A percentile compares a stretch with the other conserved stretches of the same genome.
phyloP scores from a whole-genome alignment of 1,140 invertebrate genomes.

The Drosophila subobscura region DNA sequence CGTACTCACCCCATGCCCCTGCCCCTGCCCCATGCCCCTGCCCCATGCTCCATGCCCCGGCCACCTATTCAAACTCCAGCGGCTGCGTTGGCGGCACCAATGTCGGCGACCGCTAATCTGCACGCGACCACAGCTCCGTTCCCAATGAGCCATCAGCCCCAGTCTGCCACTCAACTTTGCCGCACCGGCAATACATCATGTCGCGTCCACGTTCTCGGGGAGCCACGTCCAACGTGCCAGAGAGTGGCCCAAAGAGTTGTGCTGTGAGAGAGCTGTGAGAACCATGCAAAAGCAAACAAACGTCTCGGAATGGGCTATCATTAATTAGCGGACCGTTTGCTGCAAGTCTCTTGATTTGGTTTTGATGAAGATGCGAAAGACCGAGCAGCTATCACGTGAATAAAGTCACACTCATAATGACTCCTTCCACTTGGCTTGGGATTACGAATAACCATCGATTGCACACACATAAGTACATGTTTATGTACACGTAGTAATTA shows the following conservation, averaged over 20 bases:
- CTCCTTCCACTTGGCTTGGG: too few relatives aligned
- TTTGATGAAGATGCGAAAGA: constrained; percentile 39
- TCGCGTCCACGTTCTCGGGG: constrained; percentile 1
- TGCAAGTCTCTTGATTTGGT: constrained; percentile 53
- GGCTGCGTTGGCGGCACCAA: constrained; percentile 33
- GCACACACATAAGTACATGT: too few relatives aligned
- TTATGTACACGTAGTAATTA: too few relatives aligned
- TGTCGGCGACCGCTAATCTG: constrained; percentile 36
- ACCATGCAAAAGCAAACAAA: constrained; percentile 23
- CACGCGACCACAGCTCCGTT: constrained; percentile 59
- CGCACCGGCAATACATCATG: constrained; percentile 9
- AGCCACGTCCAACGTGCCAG: constrained; percentile 5
- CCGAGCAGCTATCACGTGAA: background rate
- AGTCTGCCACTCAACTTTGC: constrained; percentile 26
- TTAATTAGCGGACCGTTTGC: constrained; percentile 49
- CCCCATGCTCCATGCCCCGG: background rate
- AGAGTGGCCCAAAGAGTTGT: constrained; percentile 4
- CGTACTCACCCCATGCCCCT: constrained; percentile 19
- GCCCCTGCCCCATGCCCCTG: background rate
- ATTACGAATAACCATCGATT: too few relatives aligned
- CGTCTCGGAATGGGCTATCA: constrained; percentile 19
- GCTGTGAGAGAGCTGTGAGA: constrained; percentile 49
- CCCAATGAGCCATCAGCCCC: constrained; percentile 17
- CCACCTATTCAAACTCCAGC: too few relatives aligned
- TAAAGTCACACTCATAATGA: background rate